Conservation (phyloP, 2,888 invertebrate genomes). For the Chouioia cunea region DNA sequence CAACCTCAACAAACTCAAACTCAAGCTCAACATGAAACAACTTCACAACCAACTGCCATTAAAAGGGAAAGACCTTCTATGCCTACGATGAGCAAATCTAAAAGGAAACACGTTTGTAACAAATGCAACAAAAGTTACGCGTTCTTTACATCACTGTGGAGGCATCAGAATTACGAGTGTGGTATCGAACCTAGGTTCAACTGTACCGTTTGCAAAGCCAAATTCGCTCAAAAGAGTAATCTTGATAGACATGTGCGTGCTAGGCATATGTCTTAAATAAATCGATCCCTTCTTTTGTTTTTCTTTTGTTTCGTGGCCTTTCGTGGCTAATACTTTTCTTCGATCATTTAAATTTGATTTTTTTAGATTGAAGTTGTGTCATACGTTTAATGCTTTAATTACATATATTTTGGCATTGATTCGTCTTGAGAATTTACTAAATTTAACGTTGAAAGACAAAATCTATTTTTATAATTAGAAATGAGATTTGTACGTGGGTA, state of each 20-base stretch:
- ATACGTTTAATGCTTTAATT: no score
- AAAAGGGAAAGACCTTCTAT: not conserved
- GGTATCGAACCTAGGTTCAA: constrained; percentile 65
- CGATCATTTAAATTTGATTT: no score
- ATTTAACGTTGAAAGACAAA: not conserved
- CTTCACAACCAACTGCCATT: constrained; percentile 45
- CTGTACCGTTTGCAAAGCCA: constrained; percentile 62
- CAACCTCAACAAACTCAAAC: not conserved
- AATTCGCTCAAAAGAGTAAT: constrained; percentile 72
- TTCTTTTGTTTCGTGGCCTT: no score
- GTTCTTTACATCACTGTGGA: constrained; percentile 63
- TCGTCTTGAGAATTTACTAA: not conserved
- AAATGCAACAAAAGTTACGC: constrained; percentile 59
- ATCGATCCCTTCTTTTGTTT: no score
- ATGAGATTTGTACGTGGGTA: no score
- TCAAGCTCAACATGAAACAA: not conserved
- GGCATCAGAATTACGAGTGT: constrained; percentile 65
- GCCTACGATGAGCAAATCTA: constrained; percentile 20
- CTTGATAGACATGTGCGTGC: constrained; percentile 69
- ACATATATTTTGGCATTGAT: not conserved
- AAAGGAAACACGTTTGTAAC: constrained; percentile 57
- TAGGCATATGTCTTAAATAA: constrained; percentile 52
- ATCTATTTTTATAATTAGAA: no score
- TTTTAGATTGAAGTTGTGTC: no score
- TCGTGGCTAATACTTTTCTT: no score